Conservation (phyloP, 2,113 vertebrate genomes). For the Cebus imitator region DNA sequence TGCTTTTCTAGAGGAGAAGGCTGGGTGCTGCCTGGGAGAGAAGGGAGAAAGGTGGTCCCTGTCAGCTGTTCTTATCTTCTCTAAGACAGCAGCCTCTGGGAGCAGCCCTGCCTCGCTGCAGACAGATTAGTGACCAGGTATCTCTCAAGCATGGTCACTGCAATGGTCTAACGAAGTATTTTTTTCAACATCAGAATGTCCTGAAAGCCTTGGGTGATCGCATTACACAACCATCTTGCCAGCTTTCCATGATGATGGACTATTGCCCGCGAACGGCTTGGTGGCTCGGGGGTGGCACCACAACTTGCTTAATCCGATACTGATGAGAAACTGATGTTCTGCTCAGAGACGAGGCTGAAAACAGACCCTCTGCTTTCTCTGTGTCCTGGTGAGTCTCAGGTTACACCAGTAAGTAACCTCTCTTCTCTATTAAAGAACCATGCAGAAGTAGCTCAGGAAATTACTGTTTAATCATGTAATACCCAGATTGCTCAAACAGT, state of each 20-base stretch:
- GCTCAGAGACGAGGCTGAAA: neutral
- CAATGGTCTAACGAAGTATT: too few species aligned
- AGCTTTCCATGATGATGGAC: neutral
- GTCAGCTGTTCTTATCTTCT: neutral
- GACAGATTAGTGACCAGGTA: neutral
- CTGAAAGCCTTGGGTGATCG: neutral
- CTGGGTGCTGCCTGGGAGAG: neutral
- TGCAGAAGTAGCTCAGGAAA: neutral
- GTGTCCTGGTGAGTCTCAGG: neutral
- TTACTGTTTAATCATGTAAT: neutral
- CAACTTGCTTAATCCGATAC: neutral
- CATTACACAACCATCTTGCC: neutral
- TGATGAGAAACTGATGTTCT: neutral
- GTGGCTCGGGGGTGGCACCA: too few species aligned
- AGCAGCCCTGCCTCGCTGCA: neutral
- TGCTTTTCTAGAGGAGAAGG: neutral
- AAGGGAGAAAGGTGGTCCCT: neutral
- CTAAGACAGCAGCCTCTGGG: too few species aligned
- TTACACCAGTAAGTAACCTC: neutral
- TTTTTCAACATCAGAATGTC: neutral
- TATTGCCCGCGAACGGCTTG: rapidly evolving
- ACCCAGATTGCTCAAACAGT: neutral
- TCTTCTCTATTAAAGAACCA: neutral
- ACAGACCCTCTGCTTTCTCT: neutral
- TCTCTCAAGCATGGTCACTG: neutral